phyloP scores from a whole-genome alignment of 1,140 invertebrate species.

The Pseudomyrmex sp. region DNA sequence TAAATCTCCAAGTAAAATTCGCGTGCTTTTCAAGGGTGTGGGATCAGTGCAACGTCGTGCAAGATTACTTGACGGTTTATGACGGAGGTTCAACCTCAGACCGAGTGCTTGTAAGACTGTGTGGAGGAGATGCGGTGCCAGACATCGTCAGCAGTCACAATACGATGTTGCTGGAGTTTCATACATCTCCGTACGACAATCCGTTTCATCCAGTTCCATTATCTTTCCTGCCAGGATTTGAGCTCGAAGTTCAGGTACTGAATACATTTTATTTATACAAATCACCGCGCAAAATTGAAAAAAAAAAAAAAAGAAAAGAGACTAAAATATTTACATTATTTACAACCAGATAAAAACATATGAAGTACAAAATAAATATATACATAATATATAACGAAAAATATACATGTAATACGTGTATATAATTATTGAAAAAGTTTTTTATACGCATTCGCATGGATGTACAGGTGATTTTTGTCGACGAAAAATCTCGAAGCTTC shows the following conservation, averaged over 20 bases:
- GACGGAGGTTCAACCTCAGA: slow-evolving; percentile 91
- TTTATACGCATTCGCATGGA: background rate
- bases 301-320: background rate
- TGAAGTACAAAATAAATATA: background rate
- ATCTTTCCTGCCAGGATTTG: slow-evolving; percentile 92
- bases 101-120: slow-evolving; percentile 91
- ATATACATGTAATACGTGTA: too few relatives aligned
- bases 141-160: slow-evolving; percentile 92
- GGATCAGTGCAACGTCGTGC: slow-evolving; percentile 92
- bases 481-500: slow-evolving; percentile 90
- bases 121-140: slow-evolving; percentile 93
- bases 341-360: too few relatives aligned
- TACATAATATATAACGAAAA: background rate
- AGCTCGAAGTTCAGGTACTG: slow-evolving; percentile 91
- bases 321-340: too few relatives aligned
- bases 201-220: slow-evolving; percentile 92
- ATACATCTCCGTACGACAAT: slow-evolving; percentile 93
- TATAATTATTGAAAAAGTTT: too few relatives aligned
- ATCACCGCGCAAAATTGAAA: background rate
- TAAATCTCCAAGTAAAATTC: slow-evolving; percentile 16
- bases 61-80: slow-evolving; percentile 93
- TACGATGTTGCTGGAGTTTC: slow-evolving; percentile 92
- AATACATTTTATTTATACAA: background rate
- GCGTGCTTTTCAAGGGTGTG: slow-evolving; percentile 87
- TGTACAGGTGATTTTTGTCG: slow-evolving; percentile 89